Evolutionary conservation across 2,113 vertebrate species (phyloP).

Genomic region (Aleadryas rufinucha): DNA sequence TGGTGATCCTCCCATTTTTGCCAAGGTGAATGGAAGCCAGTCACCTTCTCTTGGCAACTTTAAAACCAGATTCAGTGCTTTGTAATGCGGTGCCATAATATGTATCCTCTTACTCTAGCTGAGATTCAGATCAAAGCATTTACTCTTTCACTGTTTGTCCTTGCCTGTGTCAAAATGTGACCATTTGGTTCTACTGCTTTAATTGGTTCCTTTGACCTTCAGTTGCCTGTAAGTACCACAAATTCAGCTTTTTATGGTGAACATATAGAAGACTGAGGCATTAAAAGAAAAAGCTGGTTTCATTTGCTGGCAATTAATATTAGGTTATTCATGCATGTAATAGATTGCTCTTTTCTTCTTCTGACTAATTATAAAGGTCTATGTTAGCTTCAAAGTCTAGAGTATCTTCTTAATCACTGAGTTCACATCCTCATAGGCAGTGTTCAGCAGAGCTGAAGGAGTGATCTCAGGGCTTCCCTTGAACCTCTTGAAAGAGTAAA

Average conservation of each 20-base stretch:
- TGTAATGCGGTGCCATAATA: neutral
- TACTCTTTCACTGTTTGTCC: neutral
- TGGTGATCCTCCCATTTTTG: neutral
- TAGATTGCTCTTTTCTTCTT: neutral
- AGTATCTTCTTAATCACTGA: neutral
- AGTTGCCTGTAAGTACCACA: neutral
- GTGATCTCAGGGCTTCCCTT: neutral
- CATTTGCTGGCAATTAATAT: conserved; percentile 10
- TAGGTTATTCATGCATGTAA: neutral
- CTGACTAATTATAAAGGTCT: conserved; percentile 12
- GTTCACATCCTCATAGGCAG: neutral
- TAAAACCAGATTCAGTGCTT: neutral
- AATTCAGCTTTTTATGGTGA: neutral
- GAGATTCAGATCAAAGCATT: neutral
- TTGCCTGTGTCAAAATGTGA: neutral
- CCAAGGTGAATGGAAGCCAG: neutral
- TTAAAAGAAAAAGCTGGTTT: neutral
- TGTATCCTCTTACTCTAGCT: neutral
- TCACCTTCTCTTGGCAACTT: neutral
- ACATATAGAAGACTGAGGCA: neutral
- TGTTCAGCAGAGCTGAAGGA: neutral
- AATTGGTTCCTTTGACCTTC: neutral
- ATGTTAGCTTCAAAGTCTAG: conserved; percentile 2
- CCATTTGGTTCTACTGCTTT: neutral
- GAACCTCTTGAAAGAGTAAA: conserved; percentile 25